Percentiles rank a stretch among this genome's conserved stretches.
Evolutionary conservation across 2,797 vertebrate genomes (phyloP).

Genomic region (Myiothlypis chrysogaster): DNA sequence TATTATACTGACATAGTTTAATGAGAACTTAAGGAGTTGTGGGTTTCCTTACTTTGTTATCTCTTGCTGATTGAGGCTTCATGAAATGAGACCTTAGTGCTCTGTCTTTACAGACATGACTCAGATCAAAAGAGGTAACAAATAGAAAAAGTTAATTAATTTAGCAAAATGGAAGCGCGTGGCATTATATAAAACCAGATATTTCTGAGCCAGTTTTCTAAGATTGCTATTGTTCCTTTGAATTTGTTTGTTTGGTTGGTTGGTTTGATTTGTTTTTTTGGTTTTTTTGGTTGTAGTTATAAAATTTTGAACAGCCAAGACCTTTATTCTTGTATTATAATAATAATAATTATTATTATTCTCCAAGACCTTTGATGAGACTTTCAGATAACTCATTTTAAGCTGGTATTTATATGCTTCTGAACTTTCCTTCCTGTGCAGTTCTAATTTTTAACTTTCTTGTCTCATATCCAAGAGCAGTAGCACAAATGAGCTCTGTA

Average conservation of each 20-base stretch:
- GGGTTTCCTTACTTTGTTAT: not conserved
- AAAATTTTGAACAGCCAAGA: not conserved
- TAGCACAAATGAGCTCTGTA: not conserved
- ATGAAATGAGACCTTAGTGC: not conserved
- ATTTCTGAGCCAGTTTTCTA: not conserved
- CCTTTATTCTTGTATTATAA: no score
- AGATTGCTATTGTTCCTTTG: fast-evolving
- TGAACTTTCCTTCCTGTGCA: not conserved
- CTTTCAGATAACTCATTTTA: not conserved
- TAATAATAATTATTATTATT: not conserved
- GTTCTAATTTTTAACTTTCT: not conserved
- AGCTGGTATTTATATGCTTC: not conserved
- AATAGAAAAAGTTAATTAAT: not conserved
- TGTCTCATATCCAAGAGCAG: not conserved
- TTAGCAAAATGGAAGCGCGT: not conserved
- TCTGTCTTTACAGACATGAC: not conserved
- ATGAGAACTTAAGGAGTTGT: not conserved
- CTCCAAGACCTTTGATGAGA: not conserved
- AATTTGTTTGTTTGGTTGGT: not conserved
- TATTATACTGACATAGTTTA: not conserved
- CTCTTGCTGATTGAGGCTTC: not conserved
- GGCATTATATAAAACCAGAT: not conserved
- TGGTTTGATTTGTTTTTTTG: not conserved
- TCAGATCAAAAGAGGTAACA: not conserved
- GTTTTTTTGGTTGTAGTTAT: not conserved